Percentiles rank a stretch among this genome's conserved stretches.
Evolutionary conservation across 2,888 invertebrate genomes (phyloP).

Genomic region (Pasiphila rectangulata): DNA sequence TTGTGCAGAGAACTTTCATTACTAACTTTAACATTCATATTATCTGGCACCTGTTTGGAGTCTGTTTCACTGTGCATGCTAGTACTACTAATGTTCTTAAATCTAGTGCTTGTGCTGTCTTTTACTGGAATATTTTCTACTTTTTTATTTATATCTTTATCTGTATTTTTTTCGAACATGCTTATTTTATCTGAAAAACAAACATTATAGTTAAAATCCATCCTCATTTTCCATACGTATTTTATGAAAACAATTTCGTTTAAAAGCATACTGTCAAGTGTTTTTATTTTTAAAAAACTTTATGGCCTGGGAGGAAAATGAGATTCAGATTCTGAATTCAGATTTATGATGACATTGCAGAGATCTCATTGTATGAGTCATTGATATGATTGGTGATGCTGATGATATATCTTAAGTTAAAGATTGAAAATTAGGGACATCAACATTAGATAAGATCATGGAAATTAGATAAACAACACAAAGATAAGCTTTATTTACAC

Average conservation of each 20-base stretch:
- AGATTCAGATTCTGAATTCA: no score
- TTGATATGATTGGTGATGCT: background rate
- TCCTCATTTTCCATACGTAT: no score
- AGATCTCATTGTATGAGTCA: background rate
- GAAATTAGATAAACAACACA: slow-evolving; percentile 17
- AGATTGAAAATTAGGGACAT: background rate
- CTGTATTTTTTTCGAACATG: slow-evolving; percentile 68
- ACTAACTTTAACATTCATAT: slow-evolving; percentile 23
- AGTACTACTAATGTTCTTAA: slow-evolving; percentile 49
- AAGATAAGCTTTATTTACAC: slow-evolving; percentile 11
- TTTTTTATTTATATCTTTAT: slow-evolving; percentile 63
- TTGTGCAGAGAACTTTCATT: slow-evolving; percentile 17
- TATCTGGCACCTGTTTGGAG: slow-evolving; percentile 34
- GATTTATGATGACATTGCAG: no score
- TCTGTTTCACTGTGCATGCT: slow-evolving; percentile 44
- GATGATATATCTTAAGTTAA: background rate
- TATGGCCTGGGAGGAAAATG: no score
- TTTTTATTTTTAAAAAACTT: no score
- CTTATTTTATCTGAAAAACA: slow-evolving; percentile 72
- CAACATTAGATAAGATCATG: background rate
- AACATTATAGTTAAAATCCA: background rate
- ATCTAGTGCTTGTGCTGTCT: slow-evolving; percentile 53
- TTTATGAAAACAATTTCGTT: no score
- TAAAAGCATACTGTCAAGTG: no score
- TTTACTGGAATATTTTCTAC: slow-evolving; percentile 61